Conservation (phyloP, 1,140 invertebrate species). For the Papilio dardanus region DNA sequence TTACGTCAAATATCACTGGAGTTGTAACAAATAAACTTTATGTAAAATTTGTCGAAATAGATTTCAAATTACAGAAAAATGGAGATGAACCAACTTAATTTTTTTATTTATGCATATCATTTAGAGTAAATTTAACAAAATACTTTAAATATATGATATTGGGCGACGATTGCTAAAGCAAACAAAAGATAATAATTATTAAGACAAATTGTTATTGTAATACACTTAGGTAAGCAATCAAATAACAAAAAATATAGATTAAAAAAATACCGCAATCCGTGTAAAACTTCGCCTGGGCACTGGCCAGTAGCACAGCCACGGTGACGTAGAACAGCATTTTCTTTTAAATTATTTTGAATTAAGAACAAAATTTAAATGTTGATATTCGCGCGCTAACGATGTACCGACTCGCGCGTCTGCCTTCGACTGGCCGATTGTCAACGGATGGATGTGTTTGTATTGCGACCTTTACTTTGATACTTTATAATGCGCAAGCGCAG, state of each 20-base stretch:
- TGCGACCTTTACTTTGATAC: conserved; percentile 62
- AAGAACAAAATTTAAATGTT: conserved; percentile 1
- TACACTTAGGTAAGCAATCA: not conserved
- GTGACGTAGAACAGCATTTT: conserved; percentile 65
- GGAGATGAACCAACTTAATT: no score
- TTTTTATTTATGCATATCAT: no score
- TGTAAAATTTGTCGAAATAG: no score
- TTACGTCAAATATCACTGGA: no score
- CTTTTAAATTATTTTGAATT: conserved; percentile 10
- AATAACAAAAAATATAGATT: conserved; percentile 37
- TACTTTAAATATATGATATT: no score
- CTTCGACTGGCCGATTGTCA: conserved; percentile 53
- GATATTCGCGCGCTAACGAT: conserved; percentile 68
- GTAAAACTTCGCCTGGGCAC: conserved; percentile 71
- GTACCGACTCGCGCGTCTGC: conserved; percentile 64
- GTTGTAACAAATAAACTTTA: no score
- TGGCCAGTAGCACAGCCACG: conserved; percentile 57
- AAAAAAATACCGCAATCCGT: conserved; percentile 66
- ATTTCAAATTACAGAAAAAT: no score
- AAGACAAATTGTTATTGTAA: not conserved
- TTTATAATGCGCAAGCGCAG: conserved; percentile 70
- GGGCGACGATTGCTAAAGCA: no score
- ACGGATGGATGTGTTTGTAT: conserved; percentile 50
- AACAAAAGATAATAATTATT: not conserved
- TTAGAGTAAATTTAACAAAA: no score